A percentile compares a stretch with the other conserved stretches of the same genome.
Conservation (phyloP, 2,113 vertebrate genomes). For the Mugil cephalus region DNA sequence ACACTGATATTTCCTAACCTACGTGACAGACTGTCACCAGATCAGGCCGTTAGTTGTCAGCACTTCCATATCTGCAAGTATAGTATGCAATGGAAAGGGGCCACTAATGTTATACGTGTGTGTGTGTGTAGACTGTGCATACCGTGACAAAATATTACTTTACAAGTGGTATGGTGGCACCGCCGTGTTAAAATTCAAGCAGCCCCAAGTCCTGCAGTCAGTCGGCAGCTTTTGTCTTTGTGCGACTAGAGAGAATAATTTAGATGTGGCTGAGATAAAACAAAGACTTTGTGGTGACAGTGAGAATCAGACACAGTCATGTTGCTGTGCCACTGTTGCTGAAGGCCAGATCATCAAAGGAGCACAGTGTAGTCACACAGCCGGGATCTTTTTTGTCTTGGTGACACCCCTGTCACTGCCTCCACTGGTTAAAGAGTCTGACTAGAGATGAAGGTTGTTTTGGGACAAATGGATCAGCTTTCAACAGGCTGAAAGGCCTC, state of each 20-base stretch:
- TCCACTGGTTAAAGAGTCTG: constrained; percentile 57
- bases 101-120: background rate
- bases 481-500: constrained; percentile 55
- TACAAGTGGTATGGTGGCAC: background rate
- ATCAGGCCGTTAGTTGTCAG: background rate
- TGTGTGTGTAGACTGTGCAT: no score
- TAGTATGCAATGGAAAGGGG: background rate
- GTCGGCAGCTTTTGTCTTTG: constrained; percentile 7
- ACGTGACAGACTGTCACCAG: background rate
- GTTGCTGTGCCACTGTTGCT: constrained; percentile 21
- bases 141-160: background rate
- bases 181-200: constrained; percentile 7
- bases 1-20: background rate
- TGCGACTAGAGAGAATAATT: constrained; percentile 17
- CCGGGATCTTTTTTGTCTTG: constrained; percentile 28
- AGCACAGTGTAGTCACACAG: constrained; percentile 29
- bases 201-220: background rate
- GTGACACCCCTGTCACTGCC: constrained; percentile 49
- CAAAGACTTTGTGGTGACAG: constrained; percentile 8
- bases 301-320: constrained; percentile 29
- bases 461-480: constrained; percentile 42
- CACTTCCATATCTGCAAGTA: background rate
- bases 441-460: constrained; percentile 61
- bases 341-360: constrained; percentile 36
- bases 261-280: constrained; percentile 9